phyloP scores from a whole-genome alignment of 2,113 vertebrate species.

The Cyprinodon variegatus region DNA sequence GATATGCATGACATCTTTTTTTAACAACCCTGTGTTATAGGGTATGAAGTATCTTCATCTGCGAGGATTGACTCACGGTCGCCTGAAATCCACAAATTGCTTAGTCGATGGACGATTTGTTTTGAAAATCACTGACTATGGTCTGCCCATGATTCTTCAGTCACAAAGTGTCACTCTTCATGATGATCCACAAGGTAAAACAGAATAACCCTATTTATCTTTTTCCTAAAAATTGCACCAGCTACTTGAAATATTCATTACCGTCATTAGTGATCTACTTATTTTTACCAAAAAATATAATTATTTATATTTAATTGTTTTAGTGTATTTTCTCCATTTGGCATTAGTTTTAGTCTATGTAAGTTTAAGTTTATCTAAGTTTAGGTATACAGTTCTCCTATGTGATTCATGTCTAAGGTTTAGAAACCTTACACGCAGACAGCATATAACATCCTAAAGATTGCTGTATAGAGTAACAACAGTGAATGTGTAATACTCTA shows the following conservation, averaged over 20 bases:
- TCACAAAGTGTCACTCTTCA: conserved; percentile 69
- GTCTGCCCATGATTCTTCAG: conserved; percentile 82
- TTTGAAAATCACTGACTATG: conserved; percentile 88
- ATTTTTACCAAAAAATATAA: neutral
- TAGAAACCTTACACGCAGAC: too few species aligned
- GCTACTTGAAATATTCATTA: neutral
- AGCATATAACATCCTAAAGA: too few species aligned
- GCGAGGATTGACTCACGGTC: conserved; percentile 82
- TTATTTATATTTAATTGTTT: too few species aligned
- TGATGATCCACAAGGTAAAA: conserved; percentile 63
- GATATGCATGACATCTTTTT: neutral
- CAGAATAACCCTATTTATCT: neutral
- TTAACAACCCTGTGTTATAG: conserved; percentile 56
- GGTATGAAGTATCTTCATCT: conserved; percentile 89
- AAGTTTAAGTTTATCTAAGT: too few species aligned
- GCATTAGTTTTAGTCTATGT: too few species aligned
- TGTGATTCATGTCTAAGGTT: too few species aligned
- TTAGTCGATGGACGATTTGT: conserved; percentile 90
- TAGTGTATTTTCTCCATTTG: too few species aligned
- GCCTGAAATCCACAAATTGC: conserved; percentile 90
- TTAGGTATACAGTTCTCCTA: too few species aligned
- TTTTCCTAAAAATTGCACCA: neutral
- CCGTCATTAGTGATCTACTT: neutral
- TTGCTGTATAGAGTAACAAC: too few species aligned
- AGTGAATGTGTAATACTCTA: too few species aligned